Evolutionary conservation across 2,888 invertebrate species (phyloP).

Genomic region (Phyllotreta cruciferae): DNA sequence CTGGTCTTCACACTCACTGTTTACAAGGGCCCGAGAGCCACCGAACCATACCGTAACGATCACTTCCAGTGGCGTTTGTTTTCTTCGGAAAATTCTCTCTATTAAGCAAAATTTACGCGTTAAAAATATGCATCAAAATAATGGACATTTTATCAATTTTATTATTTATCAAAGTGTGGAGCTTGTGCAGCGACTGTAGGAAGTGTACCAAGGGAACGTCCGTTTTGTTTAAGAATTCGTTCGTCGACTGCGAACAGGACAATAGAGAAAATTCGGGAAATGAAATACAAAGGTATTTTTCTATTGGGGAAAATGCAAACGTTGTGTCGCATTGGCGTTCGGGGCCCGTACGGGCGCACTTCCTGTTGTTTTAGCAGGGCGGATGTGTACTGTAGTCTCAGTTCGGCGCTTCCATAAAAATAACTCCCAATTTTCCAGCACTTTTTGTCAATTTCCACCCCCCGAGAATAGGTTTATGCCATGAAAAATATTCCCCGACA

Average conservation of each 20-base stretch:
- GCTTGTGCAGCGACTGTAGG: no score
- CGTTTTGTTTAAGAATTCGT: slow-evolving; percentile 13
- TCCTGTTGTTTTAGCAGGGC: slow-evolving; percentile 12
- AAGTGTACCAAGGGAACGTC: neutral
- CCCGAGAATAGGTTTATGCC: no score
- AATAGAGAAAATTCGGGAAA: slow-evolving; percentile 8
- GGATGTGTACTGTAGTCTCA: slow-evolving; percentile 10
- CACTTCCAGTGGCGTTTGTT: slow-evolving; percentile 33
- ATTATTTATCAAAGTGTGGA: no score
- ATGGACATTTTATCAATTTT: no score
- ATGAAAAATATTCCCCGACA: no score
- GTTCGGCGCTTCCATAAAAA: slow-evolving; percentile 13
- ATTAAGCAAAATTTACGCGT: no score
- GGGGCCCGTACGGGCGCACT: neutral
- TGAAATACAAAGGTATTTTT: slow-evolving; percentile 12
- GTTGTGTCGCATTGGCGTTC: slow-evolving; percentile 9
- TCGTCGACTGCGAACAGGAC: neutral
- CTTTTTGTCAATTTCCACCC: no score
- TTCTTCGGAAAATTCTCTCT: neutral
- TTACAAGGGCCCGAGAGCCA: slow-evolving; percentile 52
- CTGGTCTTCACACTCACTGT: slow-evolving; percentile 55
- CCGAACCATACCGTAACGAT: slow-evolving; percentile 51
- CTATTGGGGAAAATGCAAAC: slow-evolving; percentile 15
- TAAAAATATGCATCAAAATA: no score
- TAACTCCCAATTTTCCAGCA: slow-evolving; percentile 1